Evolutionary conservation across 2,888 invertebrate species (phyloP), one percentile per base, ranked within the genome.

Genomic region (Chydorus sphaericus): DNA sequence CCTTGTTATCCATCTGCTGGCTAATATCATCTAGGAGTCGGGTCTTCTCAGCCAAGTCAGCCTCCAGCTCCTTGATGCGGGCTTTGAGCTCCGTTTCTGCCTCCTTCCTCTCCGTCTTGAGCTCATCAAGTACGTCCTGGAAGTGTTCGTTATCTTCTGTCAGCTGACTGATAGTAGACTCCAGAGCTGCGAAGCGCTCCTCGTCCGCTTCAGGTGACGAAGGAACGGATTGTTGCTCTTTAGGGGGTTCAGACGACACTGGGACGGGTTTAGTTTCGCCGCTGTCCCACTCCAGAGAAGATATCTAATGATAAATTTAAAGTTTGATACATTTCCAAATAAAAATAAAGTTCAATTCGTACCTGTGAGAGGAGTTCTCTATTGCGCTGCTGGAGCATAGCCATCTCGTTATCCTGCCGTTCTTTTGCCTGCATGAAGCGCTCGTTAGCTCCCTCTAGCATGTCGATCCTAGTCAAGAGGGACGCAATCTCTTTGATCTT

Each of bases 371-470:
- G 16, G 36, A 84, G 71, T 64, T 85, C 82, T 62, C 81, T 77
- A 62, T 81, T 82, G 65, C 83, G 78, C 57, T 78, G 77, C 65
- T 83, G 81, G 73, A 81, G 82, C 64, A 81, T 73, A 60, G 83
- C 77, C 20, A 87, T 72, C 66, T 86, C 85, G 65, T 77, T 77
- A 62, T 87, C 87, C 68, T 86, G 80, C 60, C 82, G 80, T 66
- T 88, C 86, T 69, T 88, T 89, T 70, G 83, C 78, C 65, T 89
- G 87, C 2, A 80, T 71, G 66, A 88, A 76, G 59, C 81, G 76
- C 52, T 88, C 87, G 66, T 86, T 86, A 1, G 85, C 83, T 30
- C 79, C 75, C 18, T 79, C 79, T 50, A 90, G 71, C 4, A 82
- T 77, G 64, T 88, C 87, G 54, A 86, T 75, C 66, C 81, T 78